Evolutionary conservation across 1,140 invertebrate genomes (phyloP), one percentile per base, ranked within the genome.

Genomic region (Adoxophyes honmai): DNA sequence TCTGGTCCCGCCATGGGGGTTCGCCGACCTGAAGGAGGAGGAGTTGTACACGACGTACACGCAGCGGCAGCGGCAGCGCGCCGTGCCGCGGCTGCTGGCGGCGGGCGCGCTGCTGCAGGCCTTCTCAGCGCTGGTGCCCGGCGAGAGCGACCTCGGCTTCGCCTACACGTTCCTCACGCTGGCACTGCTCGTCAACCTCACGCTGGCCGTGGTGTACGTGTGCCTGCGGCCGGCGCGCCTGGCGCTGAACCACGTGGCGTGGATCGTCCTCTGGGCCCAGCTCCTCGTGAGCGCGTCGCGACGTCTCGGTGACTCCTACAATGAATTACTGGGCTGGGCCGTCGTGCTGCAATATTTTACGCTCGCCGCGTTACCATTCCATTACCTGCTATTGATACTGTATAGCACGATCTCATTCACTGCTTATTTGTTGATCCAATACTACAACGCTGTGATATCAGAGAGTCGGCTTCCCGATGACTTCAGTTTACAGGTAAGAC

Each of bases 261-360:
- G 93, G 92, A 78, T 92, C 14, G 75, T 91, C 0, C 89, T 92
- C 35, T 92, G 91, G 73, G 79, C 87, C 1, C 93, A 94, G 68
- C 73, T 94, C 13, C 81, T 94, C 11, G 80, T 88, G 36, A 73
- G 86, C 60, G 84, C 87, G 4, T 91, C 90, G 4, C 86, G 90
- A 13, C 80, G 91, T 70, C 55, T 89, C 74, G 68, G 87, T 55
- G 83, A 86, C 57, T 81, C 83, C 9, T 86, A 84, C 64, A 78
- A 87, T 66, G 81, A 88, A 65, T 51, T 84, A 39, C 90, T 97
- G 0, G 94, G 94, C 15, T 97, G 95, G 95, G 91, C 94, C 11
- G 85, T 96, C 37, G 85, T 97, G n/a, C 80, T 96, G 48, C 93
- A 95, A 60, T 98, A 96, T 73, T 90, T 96, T n/a, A 92, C 95